Percentiles rank a stretch among this genome's conserved stretches.
Conservation (phyloP, 2,797 vertebrate genomes). For the Notoglanidium macrostoma region DNA sequence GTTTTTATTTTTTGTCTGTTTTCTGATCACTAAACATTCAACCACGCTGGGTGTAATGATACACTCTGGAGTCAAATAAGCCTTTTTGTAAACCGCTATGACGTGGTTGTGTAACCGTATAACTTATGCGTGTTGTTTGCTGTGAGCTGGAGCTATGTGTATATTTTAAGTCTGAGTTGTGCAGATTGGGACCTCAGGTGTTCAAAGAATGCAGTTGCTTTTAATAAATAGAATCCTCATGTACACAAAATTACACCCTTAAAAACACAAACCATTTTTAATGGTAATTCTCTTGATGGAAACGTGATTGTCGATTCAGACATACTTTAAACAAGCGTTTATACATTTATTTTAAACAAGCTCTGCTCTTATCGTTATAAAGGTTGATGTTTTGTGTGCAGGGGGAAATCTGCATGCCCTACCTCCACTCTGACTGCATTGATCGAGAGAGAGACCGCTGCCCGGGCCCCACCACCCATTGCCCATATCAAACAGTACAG, state of each 20-base stretch:
- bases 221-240: not conserved
- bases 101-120: too few species aligned
- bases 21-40: not conserved
- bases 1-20: not conserved
- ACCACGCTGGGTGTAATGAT: too few species aligned
- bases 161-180: not conserved
- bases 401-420: constrained; percentile 88
- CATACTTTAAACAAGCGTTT: not conserved
- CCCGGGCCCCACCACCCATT: constrained; percentile 87
- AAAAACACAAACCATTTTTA: not conserved
- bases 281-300: not conserved
- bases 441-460: constrained; percentile 84
- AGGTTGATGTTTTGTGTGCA: constrained; percentile 58
- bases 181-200: not conserved
- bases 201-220: not conserved
- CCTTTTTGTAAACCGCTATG: too few species aligned
- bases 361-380: not conserved
- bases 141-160: too few species aligned
- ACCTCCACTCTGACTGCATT: constrained; percentile 82
- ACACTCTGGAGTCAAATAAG: too few species aligned
- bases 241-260: not conserved
- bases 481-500: constrained; percentile 88
- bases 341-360: too few species aligned
- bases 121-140: too few species aligned
- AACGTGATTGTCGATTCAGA: not conserved